Evolutionary conservation across 2,797 vertebrate species (phyloP), one percentile per base, ranked within the genome.

Genomic region (Diplodus sargus): DNA sequence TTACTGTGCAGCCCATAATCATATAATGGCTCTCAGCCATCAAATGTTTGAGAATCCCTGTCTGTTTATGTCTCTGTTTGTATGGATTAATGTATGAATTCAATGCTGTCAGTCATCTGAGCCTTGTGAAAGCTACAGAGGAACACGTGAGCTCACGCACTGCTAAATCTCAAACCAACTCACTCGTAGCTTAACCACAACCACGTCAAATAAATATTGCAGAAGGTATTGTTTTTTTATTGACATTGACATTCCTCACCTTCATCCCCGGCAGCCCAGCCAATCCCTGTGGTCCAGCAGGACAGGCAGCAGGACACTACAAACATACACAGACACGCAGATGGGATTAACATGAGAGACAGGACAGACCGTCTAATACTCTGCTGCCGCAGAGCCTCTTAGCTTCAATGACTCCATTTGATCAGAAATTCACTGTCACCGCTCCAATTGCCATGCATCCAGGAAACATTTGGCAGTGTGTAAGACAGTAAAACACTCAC

Each of bases 281-380:
- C 28, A 93, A 45, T 49, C 96, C 96, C 86, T 79, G 95, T 4
- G 93, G 94, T 86, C 96, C 95, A 34, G 93, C 92, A 34, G 95
- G 95, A 59, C 96, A 96, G 73, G 92, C 82, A 18, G 94, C 89
- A 81, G 94, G 94, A 88, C 96, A 96, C 96, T 96, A 65, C 14
- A 62, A 71, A 81, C 53, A 82, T 15, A 70, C n/a, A 75, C 28
- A 78, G 11, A 64, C 49, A 68, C 23, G 63, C 62, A 74, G n/a
- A 43, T 6, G 14, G 34, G 53, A 48, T 13, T 9, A 17, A 54
- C 60, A 62, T 18, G n/a, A 75, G 22, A 39, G 25, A 80, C 12
- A 7, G 25, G 28, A 85, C 61, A 71, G 47, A 62, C 48, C 67
- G 64, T 49, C 54, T 78, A 30, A 79, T 17, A 53, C 20, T 45